These are phyloP conservation scores for Melanostigma gelatinosum DNA, from an alignment of 2,113 vertebrate species.

Conservation along the genomic window DNA sequence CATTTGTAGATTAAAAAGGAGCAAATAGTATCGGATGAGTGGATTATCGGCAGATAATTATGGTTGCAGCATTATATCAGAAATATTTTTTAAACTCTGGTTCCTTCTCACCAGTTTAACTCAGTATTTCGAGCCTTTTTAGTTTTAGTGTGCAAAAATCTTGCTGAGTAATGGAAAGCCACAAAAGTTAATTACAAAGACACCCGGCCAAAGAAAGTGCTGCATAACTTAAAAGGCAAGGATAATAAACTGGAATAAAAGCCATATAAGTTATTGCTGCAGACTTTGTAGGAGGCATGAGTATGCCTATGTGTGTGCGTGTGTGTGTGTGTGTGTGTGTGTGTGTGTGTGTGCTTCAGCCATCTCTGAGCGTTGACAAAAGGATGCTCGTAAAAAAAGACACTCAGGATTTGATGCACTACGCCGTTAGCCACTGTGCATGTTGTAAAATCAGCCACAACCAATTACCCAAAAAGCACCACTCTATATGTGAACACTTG, in stretches of 20 bases:
- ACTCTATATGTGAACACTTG: not conserved
- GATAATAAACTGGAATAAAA: not conserved
- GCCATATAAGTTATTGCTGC: not conserved
- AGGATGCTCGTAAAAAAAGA: not conserved
- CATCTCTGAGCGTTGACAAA: not conserved
- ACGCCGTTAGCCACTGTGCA: not conserved
- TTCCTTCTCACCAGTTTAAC: not conserved
- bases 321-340: not conserved
- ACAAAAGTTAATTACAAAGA: not conserved
- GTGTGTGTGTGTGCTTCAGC: not conserved
- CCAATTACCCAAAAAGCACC: not conserved
- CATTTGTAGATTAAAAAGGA: not conserved
- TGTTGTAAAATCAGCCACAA: not conserved
- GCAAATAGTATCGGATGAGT: not conserved
- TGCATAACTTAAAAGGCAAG: not conserved
- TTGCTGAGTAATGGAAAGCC: not conserved
- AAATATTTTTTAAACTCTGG: not conserved
- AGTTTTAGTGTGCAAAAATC: not conserved
- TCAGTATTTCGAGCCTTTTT: not conserved
- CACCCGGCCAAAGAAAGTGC: not conserved
- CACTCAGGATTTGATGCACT: not conserved
- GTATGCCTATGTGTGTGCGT: not conserved
- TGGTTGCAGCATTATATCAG: not conserved
- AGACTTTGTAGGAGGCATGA: not conserved
- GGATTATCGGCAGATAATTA: not conserved